Base-by-base conservation (phyloP, 2,888 invertebrate genomes). In the Mesochorus sp. region DNA sequence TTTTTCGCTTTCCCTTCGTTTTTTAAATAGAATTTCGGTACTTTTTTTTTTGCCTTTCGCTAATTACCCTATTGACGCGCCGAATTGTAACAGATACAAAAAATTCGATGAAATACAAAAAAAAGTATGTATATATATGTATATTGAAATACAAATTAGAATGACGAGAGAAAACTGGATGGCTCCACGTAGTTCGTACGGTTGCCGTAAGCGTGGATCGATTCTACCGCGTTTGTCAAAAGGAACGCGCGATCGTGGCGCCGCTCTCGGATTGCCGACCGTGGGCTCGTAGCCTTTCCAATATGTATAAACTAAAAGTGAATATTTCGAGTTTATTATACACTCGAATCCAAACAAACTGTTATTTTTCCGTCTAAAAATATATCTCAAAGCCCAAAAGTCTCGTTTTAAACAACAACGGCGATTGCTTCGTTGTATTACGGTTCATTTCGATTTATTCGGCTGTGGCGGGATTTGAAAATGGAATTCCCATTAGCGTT, bases 281-380 rank as follows among this genome's bases (percentile, higher is more conserved):
- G 24, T 2, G 17, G 10, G 12, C 10, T 0, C 12, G 14, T 24
- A 1, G 21, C 24, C 73, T 55, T 42, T 10, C 37, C 17, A 42
- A 19, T 21, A 12, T 21, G 87, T 86, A 85, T 85, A 87, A 84
- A 86, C 82, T n/a, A n/a, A n/a, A n/a, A n/a, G n/a, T n/a, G n/a
- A n/a, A n/a, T n/a, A n/a, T n/a, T n/a, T n/a, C n/a, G n/a, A n/a
- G n/a, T n/a, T n/a, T n/a, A n/a, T n/a, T n/a, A n/a, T n/a, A n/a
- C n/a, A n/a, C n/a, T n/a, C n/a, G n/a, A 85, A 88, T 85, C 82
- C 84, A 87, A 87, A 88, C 85, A 88, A 88, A 88, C 86, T 82
- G 73, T n/a, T n/a, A 81, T 79, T 76, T 81, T 83, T 84, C 37
- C 12, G 37, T 55, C 68, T 76, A 70, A 70, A 55, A 62, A 76